phyloP scores from a whole-genome alignment of 2,888 invertebrate species.

The Pristionchus maxplancki region DNA sequence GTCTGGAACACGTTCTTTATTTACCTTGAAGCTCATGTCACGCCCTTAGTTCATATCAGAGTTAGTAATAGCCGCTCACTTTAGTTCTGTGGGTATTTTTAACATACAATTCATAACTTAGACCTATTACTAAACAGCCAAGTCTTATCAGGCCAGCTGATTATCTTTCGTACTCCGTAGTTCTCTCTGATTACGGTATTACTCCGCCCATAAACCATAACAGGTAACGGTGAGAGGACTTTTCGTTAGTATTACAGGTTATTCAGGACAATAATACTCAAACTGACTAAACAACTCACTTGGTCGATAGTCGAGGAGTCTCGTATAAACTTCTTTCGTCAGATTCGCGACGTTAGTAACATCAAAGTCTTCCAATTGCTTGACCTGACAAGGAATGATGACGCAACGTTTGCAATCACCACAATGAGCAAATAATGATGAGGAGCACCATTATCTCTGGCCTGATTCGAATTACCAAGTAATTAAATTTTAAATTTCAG shows the following conservation, averaged over 20 bases:
- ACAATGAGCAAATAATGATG: not conserved
- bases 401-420: not conserved
- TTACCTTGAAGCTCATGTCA: no score
- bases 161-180: not conserved
- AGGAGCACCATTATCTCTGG: not conserved
- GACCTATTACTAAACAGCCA: not conserved
- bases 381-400: not conserved
- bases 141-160: not conserved
- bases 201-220: not conserved
- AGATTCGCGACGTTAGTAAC: not conserved
- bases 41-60: no score
- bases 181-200: not conserved
- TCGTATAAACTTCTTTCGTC: not conserved
- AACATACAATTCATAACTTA: not conserved
- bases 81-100: no score
- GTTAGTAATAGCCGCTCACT: no score
- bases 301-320: not conserved
- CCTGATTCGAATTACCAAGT: no score
- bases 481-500: no score
- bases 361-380: not conserved
- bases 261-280: no score
- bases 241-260: no score
- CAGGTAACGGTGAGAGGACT: not conserved
- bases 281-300: no score
- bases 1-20: no score